Conservation (phyloP, 2,888 invertebrate genomes). For the Apotomis turbidana region DNA sequence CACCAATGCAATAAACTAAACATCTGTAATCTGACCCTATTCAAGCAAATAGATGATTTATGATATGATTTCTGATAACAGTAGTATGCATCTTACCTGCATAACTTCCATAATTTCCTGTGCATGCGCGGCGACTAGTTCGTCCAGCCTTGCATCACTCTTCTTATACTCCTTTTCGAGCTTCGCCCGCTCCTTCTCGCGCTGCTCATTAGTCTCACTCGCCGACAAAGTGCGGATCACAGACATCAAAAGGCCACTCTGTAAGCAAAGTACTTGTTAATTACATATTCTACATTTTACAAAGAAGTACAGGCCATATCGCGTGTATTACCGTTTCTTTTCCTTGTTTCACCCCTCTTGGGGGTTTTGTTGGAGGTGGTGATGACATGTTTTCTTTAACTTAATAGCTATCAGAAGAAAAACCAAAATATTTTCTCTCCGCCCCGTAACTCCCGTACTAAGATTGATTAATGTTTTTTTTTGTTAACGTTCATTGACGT, state of each 20-base stretch:
- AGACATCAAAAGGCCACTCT: conserved; percentile 96
- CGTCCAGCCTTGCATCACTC: conserved; percentile 94
- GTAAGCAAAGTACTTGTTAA: conserved; percentile 41
- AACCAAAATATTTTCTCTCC: conserved; percentile 23
- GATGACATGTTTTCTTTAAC: conserved; percentile 79
- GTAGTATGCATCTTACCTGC: conserved; percentile 70
- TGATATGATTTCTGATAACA: background rate
- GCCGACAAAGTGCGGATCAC: conserved; percentile 97
- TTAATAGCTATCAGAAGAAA: background rate
- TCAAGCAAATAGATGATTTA: too few species aligned
- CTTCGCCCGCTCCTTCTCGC: conserved; percentile 96
- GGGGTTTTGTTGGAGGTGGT: conserved; percentile 92
- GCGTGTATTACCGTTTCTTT: conserved; percentile 90
- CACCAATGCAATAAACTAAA: too few species aligned
- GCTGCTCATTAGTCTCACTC: conserved; percentile 96
- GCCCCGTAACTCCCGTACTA: conserved; percentile 14
- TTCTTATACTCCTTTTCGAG: conserved; percentile 96
- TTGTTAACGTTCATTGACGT: conserved; percentile 14
- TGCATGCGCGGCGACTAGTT: conserved; percentile 94
- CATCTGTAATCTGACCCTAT: too few species aligned
- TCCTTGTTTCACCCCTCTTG: conserved; percentile 92
- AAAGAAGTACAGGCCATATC: background rate
- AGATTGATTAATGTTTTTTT: background rate
- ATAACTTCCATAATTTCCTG: conserved; percentile 93
- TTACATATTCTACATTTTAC: background rate